These are phyloP conservation scores for Drosophila chauvacae DNA, from an alignment of 1,140 invertebrate genomes.

Conservation along the genomic window DNA sequence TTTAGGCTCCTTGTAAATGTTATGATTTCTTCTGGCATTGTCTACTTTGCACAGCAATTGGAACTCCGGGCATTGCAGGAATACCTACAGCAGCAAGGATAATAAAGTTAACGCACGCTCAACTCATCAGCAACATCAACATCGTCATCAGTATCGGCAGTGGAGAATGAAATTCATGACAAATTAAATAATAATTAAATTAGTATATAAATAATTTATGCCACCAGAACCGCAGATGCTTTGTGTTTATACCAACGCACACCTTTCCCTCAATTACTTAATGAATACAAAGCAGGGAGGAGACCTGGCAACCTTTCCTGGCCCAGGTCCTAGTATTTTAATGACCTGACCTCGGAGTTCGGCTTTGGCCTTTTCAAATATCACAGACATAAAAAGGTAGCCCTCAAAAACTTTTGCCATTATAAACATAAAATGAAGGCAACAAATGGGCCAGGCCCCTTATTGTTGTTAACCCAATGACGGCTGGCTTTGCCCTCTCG, in stretches of 20 bases:
- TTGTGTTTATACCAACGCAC: constrained; percentile 33
- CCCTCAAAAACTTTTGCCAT: constrained; percentile 73
- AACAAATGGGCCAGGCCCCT: constrained; percentile 44
- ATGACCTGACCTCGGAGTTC: constrained; percentile 40
- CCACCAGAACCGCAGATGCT: constrained; percentile 44
- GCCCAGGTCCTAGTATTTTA: constrained; percentile 46
- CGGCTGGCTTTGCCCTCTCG: constrained; percentile 15
- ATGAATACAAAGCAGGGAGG: constrained; percentile 58
- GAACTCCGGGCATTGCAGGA: constrained; percentile 30
- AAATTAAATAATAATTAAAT: constrained; percentile 81
- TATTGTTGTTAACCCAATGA: constrained; percentile 42
- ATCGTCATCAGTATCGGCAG: background rate
- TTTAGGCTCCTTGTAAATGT: constrained; percentile 37
- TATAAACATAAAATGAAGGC: constrained; percentile 68
- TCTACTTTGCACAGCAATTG: constrained; percentile 32
- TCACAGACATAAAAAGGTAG: constrained; percentile 54
- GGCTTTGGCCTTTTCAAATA: constrained; percentile 41
- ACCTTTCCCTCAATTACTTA: constrained; percentile 70
- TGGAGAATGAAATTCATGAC: constrained; percentile 17
- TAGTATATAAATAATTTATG: constrained; percentile 74
- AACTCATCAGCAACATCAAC: constrained; percentile 28
- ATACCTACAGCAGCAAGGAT: constrained; percentile 15
- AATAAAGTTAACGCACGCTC: constrained; percentile 35
- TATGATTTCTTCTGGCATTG: constrained; percentile 8
- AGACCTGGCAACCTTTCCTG: constrained; percentile 32